phyloP scores from a whole-genome alignment of 2,113 vertebrate genomes.

The Microtus ochrogaster region DNA sequence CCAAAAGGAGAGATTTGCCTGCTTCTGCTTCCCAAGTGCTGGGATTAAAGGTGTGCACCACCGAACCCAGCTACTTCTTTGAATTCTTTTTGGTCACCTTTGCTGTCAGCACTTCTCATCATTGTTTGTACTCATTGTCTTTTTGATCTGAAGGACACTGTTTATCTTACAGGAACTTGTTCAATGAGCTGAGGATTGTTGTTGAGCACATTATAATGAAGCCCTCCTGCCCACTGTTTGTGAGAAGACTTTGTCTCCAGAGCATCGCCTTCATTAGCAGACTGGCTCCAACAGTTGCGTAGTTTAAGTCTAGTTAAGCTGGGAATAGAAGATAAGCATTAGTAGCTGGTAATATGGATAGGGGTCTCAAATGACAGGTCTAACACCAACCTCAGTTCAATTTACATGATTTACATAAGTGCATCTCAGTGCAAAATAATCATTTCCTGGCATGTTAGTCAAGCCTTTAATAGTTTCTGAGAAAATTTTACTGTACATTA shows the following conservation, averaged over 20 bases:
- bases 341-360: conserved; percentile 87
- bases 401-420: conserved; percentile 80
- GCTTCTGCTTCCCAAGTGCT: background rate
- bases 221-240: conserved; percentile 94
- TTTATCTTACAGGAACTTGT: conserved; percentile 92
- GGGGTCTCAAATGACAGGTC: conserved; percentile 84
- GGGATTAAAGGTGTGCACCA: background rate
- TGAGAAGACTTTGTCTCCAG: conserved; percentile 96
- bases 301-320: conserved; percentile 81
- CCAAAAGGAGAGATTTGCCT: background rate
- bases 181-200: conserved; percentile 96
- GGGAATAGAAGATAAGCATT: conserved; percentile 81
- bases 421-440: conserved; percentile 79
- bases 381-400: conserved; percentile 83
- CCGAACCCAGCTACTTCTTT: background rate
- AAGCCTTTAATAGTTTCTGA: conserved; percentile 78
- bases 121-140: background rate
- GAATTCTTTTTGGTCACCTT: background rate
- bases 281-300: conserved; percentile 95
- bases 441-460: conserved; percentile 81
- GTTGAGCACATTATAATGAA: conserved; percentile 98
- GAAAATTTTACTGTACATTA: conserved; percentile 76
- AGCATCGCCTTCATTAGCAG: conserved; percentile 98
- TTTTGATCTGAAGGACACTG: conserved; percentile 66
- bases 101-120: conserved; percentile 4